Conservation (phyloP, 1,140 invertebrate species). For the Globodera rostochiensis region DNA sequence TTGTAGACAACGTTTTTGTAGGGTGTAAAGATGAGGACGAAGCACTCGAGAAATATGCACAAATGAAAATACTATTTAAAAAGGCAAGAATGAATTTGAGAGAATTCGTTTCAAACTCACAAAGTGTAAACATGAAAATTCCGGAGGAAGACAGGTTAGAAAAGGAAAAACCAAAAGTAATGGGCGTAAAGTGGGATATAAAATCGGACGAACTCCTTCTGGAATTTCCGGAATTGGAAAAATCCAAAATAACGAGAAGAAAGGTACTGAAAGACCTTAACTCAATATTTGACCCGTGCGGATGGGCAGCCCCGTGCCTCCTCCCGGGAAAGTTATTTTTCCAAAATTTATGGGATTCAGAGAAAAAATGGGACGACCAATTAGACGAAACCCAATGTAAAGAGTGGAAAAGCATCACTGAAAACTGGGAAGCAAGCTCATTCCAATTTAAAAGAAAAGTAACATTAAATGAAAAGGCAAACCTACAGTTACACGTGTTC, state of each 20-base stretch:
- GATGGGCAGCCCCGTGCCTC: not conserved
- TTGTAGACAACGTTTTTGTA: constrained; percentile 1
- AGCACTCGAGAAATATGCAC: not conserved
- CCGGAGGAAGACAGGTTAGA: constrained; percentile 5
- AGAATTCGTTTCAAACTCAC: constrained; percentile 4
- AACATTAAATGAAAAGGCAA: not conserved
- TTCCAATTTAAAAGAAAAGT: not conserved
- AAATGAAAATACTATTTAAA: constrained; percentile 4
- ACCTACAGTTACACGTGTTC: not conserved
- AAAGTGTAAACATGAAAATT: not conserved
- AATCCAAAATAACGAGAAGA: not conserved
- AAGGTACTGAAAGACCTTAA: not conserved
- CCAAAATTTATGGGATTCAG: not conserved
- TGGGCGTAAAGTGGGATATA: constrained; percentile 11
- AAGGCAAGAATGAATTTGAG: constrained; percentile 14
- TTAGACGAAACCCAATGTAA: no score
- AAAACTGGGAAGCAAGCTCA: no score
- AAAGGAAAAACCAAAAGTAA: constrained; percentile 1
- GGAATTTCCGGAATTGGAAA: not conserved
- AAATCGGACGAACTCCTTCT: not conserved
- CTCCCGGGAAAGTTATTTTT: not conserved
- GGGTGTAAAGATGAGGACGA: not conserved
- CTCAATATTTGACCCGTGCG: not conserved
- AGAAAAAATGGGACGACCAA: not conserved
- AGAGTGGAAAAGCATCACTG: not conserved